Evolutionary conservation across 2,888 invertebrate genomes (phyloP).

Genomic region (Dynastes tityus): DNA sequence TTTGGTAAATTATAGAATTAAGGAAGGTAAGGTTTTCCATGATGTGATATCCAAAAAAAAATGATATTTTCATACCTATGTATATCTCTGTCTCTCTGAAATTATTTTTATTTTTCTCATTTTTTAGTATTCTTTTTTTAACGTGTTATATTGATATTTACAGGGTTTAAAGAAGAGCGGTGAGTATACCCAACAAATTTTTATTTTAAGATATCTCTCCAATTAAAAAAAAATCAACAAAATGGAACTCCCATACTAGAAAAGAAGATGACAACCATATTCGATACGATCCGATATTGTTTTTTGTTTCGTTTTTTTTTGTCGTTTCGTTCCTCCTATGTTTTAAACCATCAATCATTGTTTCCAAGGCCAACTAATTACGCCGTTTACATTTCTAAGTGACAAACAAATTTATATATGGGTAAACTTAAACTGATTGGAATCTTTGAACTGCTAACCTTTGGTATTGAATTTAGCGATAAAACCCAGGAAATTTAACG

Average conservation of each 20-base stretch:
- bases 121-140: slow-evolving; percentile 50
- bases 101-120: slow-evolving; percentile 21
- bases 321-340: background rate
- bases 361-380: background rate
- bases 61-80: background rate
- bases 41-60: background rate
- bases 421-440: background rate
- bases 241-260: background rate
- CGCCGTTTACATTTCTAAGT: background rate
- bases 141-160: slow-evolving; percentile 52
- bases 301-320: slow-evolving; percentile 15
- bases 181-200: slow-evolving; percentile 64
- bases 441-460: too few species aligned
- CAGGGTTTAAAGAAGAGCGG: slow-evolving; percentile 65
- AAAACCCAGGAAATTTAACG: too few species aligned
- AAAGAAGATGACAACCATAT: too few species aligned
- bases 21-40: background rate
- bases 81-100: background rate
- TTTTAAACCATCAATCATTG: background rate
- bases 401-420: background rate
- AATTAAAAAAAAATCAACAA: slow-evolving; percentile 10
- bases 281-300: background rate
- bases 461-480: too few species aligned
- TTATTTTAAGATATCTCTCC: slow-evolving; percentile 23
- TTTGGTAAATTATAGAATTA: background rate